phyloP scores from a whole-genome alignment of 2,797 vertebrate species.

The Chiloscyllium punctatum region DNA sequence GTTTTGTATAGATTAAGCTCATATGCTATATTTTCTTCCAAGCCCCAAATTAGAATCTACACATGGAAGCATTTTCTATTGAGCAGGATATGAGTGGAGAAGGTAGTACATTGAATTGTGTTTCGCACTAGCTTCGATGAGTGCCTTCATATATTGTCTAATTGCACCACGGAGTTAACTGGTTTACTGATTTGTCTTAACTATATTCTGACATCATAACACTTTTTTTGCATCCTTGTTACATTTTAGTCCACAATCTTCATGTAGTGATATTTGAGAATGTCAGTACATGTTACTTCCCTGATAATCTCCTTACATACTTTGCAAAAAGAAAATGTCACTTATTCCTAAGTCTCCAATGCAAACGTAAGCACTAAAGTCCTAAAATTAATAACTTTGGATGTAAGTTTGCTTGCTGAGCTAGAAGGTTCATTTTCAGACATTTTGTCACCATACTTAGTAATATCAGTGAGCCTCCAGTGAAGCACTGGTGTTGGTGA shows the following conservation, averaged over 20 bases:
- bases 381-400: not conserved
- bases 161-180: not conserved
- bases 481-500: too few species aligned
- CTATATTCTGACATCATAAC: not conserved
- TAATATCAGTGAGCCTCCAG: too few species aligned
- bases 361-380: not conserved
- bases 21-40: not conserved
- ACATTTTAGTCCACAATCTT: not conserved
- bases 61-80: not conserved
- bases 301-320: not conserved
- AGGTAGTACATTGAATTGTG: not conserved
- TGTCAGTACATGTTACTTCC: not conserved
- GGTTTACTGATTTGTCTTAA: not conserved
- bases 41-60: not conserved
- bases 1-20: not conserved
- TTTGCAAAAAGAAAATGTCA: not conserved
- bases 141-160: not conserved
- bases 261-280: not conserved
- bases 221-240: not conserved
- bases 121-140: not conserved
- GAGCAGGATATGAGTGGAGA: not conserved
- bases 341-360: not conserved
- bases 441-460: too few species aligned
- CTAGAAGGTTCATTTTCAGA: too few species aligned
- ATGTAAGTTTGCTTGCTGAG: too few species aligned